Percentiles rank a stretch among this genome's conserved stretches.
Conservation (phyloP, 2,888 invertebrate genomes). For the Clepsis dumicolana region DNA sequence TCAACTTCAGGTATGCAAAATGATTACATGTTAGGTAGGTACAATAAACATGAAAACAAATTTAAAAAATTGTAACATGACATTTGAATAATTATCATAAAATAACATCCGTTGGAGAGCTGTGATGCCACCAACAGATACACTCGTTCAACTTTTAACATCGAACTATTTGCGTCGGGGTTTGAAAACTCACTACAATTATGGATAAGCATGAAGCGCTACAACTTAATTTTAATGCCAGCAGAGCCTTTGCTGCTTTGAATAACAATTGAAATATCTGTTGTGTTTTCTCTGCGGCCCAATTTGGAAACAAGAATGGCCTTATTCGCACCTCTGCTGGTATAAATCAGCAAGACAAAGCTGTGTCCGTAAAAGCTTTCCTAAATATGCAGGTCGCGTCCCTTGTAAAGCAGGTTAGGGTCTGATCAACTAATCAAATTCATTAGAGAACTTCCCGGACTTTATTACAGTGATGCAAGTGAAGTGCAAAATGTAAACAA, state of each 20-base stretch:
- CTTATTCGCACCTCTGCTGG: conserved; percentile 34
- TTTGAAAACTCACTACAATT: no score
- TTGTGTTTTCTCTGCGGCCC: conserved; percentile 1
- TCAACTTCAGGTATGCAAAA: no score
- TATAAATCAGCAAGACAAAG: conserved; percentile 42
- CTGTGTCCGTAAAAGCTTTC: conserved; percentile 46
- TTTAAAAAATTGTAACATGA: no score
- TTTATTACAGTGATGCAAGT: conserved; percentile 33
- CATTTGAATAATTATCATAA: no score
- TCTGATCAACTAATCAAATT: conserved; percentile 76
- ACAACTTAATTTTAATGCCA: background rate
- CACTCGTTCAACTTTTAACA: no score
- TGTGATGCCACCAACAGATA: no score
- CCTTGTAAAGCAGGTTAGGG: conserved; percentile 65
- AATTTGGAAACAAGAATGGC: conserved; percentile 32
- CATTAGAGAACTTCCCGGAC: conserved; percentile 62
- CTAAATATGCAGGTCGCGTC: conserved; percentile 70
- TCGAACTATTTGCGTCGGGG: no score
- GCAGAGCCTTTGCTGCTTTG: background rate
- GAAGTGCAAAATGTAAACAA: conserved; percentile 35
- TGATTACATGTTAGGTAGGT: no score
- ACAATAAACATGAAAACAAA: no score
- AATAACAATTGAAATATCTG: background rate
- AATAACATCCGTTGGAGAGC: no score
- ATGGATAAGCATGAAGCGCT: no score